Base-by-base conservation (phyloP, 2,113 vertebrate genomes). In the Malaclemys terrapin region DNA sequence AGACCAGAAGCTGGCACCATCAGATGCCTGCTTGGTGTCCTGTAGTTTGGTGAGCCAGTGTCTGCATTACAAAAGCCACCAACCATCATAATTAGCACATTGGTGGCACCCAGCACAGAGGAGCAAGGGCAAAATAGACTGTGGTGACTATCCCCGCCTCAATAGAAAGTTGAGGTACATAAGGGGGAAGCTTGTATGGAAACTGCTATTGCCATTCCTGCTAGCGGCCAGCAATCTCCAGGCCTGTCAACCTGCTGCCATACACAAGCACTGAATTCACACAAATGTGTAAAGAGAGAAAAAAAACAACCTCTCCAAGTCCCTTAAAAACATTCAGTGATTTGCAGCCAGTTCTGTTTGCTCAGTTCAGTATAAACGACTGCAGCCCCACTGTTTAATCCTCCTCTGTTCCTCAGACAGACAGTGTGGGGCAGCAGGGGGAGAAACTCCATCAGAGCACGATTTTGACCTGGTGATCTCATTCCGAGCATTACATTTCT, bases 401-500 rank as follows among this genome's bases (percentile, higher is more conserved):
- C 25, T 35, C 75, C 59, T 84, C 81, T 79, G 85, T 69, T 87
- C 57, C 65, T 82, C 42, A 25, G 8, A 57, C 7, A 31, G 54
- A 54, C 81, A 45, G 27, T 20, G 2, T 8, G n/a, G 72, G 80
- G 84, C 38, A 69, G 79, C 0, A 0, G 14, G 8, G 42, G 47
- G 19, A 57, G 80, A 29, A 16, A 89, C 83, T 86, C 69, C 49
- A 5, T 72, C 83, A 69, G 82, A 90, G 87, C 90, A 69, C 76
- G 85, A 56, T 56, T 89, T 81, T 89, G 91, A 95, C 81, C 89
- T 56, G 81, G 45, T 88, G 87, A 96, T 91, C 78, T 80, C 25
- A 3, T 97, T 56, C 80, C 80, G 84, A 6, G 91, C 52, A 62
- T 69, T 29, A 12, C 0, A 1, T 91, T 89, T 93, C 38, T 88